Evolutionary conservation across 2,888 invertebrate genomes (phyloP).

Genomic region (Eumacrocentrus americanus): DNA sequence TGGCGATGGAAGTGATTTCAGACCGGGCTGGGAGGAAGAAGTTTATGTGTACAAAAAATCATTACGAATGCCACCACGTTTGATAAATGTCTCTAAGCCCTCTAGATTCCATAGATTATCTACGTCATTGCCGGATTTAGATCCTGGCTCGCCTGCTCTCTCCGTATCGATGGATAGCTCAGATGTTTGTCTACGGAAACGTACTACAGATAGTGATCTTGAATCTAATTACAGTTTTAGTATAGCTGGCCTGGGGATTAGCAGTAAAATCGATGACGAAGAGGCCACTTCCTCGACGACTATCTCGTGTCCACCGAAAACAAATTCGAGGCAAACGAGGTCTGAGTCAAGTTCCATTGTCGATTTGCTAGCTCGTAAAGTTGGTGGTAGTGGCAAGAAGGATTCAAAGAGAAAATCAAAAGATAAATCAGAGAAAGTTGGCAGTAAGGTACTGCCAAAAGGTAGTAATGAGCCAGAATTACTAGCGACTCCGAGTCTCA

Average conservation of each 20-base stretch:
- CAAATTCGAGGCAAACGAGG: slow-evolving; percentile 53
- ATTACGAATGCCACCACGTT: slow-evolving; percentile 78
- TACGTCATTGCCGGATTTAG: slow-evolving; percentile 79
- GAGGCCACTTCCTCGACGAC: slow-evolving; percentile 71
- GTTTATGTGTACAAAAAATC: slow-evolving; percentile 83
- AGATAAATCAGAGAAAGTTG: slow-evolving; percentile 59
- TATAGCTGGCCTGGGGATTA: slow-evolving; percentile 60
- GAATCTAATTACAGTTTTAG: slow-evolving; percentile 73
- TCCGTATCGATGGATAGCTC: slow-evolving; percentile 69
- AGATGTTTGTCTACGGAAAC: slow-evolving; percentile 54
- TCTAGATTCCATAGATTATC: slow-evolving; percentile 73
- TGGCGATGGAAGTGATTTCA: slow-evolving; percentile 75
- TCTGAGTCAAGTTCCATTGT: slow-evolving; percentile 67
- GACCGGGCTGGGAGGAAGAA: slow-evolving; percentile 84
- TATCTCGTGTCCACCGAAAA: slow-evolving; percentile 66
- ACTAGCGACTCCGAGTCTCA: slow-evolving; percentile 70
- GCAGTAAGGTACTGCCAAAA: slow-evolving; percentile 68
- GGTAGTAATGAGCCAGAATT: slow-evolving; percentile 66
- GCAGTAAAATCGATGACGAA: slow-evolving; percentile 69
- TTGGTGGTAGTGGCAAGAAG: slow-evolving; percentile 66
- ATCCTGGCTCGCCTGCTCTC: slow-evolving; percentile 74
- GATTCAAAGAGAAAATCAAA: slow-evolving; percentile 63
- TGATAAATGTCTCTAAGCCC: slow-evolving; percentile 80
- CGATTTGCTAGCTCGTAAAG: slow-evolving; percentile 72
- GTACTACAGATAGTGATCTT: slow-evolving; percentile 67